phyloP scores from a whole-genome alignment of 2,888 invertebrate genomes.

The Megamerina dolium region DNA sequence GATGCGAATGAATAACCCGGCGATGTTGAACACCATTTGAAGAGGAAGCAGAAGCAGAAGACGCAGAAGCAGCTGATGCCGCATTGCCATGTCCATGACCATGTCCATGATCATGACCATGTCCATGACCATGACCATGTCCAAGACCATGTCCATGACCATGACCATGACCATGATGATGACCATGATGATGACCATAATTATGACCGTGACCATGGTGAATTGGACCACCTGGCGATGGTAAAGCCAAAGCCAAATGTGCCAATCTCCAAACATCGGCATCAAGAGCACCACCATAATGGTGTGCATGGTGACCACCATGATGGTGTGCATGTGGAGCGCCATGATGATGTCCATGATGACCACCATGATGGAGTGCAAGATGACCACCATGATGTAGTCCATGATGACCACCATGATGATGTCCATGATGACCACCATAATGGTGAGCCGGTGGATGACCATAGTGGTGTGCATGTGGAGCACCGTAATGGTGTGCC shows the following conservation, averaged over 20 bases:
- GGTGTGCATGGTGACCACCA: neutral
- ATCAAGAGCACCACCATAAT: slow-evolving; percentile 7
- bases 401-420: neutral
- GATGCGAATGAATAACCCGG: no score
- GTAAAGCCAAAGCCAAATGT: slow-evolving; percentile 8
- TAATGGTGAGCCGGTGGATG: no score
- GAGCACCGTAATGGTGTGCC: neutral
- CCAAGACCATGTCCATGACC: slow-evolving; percentile 9
- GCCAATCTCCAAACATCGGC: slow-evolving; percentile 11
- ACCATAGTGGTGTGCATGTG: neutral
- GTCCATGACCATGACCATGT: neutral
- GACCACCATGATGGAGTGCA: neutral
- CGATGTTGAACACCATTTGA: neutral
- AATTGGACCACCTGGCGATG: slow-evolving; percentile 4
- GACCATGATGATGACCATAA: neutral
- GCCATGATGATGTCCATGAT: no score
- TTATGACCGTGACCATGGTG: slow-evolving; percentile 1
- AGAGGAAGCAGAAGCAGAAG: no score
- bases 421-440: no score
- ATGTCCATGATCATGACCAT: neutral
- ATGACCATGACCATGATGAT: slow-evolving; percentile 13
- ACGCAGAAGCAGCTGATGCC: neutral
- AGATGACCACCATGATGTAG: neutral
- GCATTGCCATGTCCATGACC: neutral
- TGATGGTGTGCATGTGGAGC: neutral